phyloP scores from a whole-genome alignment of 2,888 invertebrate genomes.

The Blera fallax region DNA sequence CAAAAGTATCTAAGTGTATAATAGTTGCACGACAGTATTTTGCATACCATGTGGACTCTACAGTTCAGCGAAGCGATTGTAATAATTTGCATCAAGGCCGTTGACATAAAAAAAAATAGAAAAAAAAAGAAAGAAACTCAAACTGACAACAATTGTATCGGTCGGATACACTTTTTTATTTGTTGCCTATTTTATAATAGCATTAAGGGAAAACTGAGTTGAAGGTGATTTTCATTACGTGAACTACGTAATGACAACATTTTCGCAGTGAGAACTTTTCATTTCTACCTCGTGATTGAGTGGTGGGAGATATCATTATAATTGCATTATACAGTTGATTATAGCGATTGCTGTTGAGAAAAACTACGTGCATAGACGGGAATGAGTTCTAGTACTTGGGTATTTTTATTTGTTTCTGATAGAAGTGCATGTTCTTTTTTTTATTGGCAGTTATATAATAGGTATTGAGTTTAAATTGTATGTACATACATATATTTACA shows the following conservation, averaged over 20 bases:
- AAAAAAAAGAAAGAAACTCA: slow-evolving; percentile 23
- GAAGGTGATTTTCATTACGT: slow-evolving; percentile 68
- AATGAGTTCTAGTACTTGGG: background rate
- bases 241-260: slow-evolving; percentile 49
- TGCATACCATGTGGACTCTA: slow-evolving; percentile 50
- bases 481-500: too few species aligned
- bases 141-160: slow-evolving; percentile 44
- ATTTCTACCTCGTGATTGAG: slow-evolving; percentile 51
- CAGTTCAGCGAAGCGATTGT: slow-evolving; percentile 63
- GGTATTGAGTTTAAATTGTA: too few species aligned
- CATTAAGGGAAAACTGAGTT: slow-evolving; percentile 56
- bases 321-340: slow-evolving; percentile 37
- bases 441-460: too few species aligned
- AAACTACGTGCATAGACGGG: background rate
- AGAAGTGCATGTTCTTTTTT: background rate
- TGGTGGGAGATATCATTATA: slow-evolving; percentile 29
- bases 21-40: slow-evolving; percentile 34
- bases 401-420: background rate
- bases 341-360: background rate
- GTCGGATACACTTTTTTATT: slow-evolving; percentile 55
- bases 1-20: background rate
- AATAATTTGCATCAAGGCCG: slow-evolving; percentile 70
- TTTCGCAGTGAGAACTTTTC: slow-evolving; percentile 47
- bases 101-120: slow-evolving; percentile 64
- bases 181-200: slow-evolving; percentile 57